Conservation (phyloP, 2,113 vertebrate species). For the Agapornis roseicollis region DNA sequence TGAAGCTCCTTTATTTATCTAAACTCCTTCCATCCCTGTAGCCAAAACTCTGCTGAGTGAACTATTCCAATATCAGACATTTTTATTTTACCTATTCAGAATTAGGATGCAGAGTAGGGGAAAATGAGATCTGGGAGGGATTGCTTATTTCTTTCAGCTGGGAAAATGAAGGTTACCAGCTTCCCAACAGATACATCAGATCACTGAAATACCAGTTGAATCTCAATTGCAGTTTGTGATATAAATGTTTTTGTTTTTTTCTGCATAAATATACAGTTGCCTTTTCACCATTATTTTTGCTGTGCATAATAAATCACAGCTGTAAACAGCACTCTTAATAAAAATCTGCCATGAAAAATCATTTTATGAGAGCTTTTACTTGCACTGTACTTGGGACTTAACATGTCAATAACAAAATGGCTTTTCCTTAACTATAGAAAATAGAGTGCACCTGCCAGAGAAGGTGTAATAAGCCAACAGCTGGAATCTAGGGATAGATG, state of each 20-base stretch:
- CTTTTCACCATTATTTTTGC: neutral
- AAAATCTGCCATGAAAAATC: neutral
- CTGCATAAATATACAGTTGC: neutral
- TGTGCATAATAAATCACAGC: neutral
- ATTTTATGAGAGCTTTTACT: conserved; percentile 7
- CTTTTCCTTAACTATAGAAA: conserved; percentile 14
- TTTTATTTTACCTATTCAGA: neutral
- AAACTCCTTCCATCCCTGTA: neutral
- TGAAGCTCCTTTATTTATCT: neutral
- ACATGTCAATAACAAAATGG: conserved; percentile 1
- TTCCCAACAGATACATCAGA: neutral
- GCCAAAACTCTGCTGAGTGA: neutral
- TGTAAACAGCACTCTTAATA: conserved; percentile 1
- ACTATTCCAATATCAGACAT: neutral
- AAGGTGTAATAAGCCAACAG: neutral
- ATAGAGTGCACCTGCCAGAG: neutral
- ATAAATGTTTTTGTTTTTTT: neutral
- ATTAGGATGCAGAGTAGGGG: neutral
- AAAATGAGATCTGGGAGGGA: neutral
- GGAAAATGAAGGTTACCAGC: neutral
- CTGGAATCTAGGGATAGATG: neutral
- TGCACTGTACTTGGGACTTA: neutral
- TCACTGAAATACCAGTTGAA: neutral
- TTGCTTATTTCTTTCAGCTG: neutral
- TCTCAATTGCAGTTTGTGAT: neutral